A percentile compares a stretch with the other conserved stretches of the same genome.
Evolutionary conservation across 2,797 vertebrate species (phyloP).

Genomic region (Gambusia yucatana): DNA sequence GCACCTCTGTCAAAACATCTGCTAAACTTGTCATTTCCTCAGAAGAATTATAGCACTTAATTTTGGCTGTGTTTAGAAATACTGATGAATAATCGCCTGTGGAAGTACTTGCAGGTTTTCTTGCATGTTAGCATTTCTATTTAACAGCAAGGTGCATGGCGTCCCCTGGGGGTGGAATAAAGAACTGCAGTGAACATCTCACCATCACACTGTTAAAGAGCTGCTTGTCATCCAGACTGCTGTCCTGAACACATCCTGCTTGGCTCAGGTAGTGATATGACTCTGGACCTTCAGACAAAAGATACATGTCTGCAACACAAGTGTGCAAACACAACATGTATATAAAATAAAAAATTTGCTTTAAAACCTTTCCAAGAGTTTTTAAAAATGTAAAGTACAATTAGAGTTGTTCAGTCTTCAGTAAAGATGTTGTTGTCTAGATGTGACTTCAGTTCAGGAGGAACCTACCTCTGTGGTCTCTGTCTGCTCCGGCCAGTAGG

Average conservation of each 20-base stretch:
- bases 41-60: not conserved
- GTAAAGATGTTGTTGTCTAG: not conserved
- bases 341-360: not conserved
- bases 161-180: conserved; percentile 55
- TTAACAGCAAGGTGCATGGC: conserved; percentile 19
- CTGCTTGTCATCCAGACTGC: conserved; percentile 85
- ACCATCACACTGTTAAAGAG: conserved; percentile 92
- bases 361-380: not conserved
- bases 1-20: not conserved
- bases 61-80: not conserved
- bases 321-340: conserved; percentile 7
- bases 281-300: conserved; percentile 84
- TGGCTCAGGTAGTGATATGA: conserved; percentile 88
- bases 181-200: conserved; percentile 39
- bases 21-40: not conserved
- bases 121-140: not conserved
- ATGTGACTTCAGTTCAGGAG: not conserved
- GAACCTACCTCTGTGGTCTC: conserved; percentile 84
- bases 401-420: not conserved
- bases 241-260: conserved; percentile 86
- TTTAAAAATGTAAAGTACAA: not conserved
- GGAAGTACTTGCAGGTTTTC: not conserved
- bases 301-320: conserved; percentile 76
- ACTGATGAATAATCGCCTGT: not conserved
- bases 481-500: conserved; percentile 84